Evolutionary conservation across 1,140 invertebrate genomes (phyloP).

Genomic region (Heliconius hermathena): DNA sequence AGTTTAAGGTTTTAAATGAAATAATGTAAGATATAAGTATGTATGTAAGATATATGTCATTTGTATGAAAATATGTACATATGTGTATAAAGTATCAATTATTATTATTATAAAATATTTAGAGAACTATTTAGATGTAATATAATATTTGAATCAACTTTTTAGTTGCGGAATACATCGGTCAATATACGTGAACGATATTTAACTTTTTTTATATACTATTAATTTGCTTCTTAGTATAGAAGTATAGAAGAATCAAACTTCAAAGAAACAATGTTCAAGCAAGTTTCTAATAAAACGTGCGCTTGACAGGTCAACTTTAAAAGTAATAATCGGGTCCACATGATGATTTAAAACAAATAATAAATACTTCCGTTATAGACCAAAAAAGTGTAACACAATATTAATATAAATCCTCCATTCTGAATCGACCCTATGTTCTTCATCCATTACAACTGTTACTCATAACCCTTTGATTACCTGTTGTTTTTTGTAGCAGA

Average conservation of each 20-base stretch:
- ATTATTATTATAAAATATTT: no score
- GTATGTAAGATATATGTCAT: neutral
- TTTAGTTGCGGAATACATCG: no score
- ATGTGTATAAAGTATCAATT: no score
- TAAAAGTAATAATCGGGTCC: neutral
- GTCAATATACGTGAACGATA: no score
- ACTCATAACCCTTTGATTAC: conserved; percentile 72
- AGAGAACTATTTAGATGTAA: no score
- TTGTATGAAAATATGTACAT: neutral
- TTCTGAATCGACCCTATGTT: conserved; percentile 61
- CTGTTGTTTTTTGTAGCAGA: conserved; percentile 47
- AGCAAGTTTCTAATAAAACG: neutral
- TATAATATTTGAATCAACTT: no score
- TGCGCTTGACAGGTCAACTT: neutral
- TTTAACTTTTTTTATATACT: no score
- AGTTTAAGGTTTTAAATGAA: neutral
- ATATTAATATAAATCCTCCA: conserved; percentile 56
- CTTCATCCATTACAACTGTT: conserved; percentile 59
- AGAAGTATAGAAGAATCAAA: no score
- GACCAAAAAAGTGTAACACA: conserved; percentile 55
- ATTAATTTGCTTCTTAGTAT: no score
- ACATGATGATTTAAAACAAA: neutral
- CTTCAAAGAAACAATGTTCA: neutral
- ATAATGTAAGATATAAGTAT: neutral
- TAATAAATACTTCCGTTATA: conserved; percentile 54